Evolutionary conservation across 2,797 vertebrate species (phyloP), one percentile per base, ranked within the genome.

Genomic region (Loris lydekkerianus): DNA sequence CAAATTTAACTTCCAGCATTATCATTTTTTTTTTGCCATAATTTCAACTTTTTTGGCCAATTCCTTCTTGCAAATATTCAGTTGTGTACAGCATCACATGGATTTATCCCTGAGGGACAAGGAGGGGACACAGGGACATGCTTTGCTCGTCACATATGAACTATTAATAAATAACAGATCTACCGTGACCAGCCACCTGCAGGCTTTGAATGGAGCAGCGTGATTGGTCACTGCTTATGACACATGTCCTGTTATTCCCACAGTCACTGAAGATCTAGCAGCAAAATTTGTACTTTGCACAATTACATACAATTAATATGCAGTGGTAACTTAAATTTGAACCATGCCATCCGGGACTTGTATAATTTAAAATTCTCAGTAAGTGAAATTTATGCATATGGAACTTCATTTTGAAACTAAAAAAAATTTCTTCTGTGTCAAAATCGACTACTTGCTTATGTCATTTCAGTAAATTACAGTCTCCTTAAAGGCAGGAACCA

Each of bases 241-340:
- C 10, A 27, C 2, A 18, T 25, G 2, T 11, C 77, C 73, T 77
- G 17, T 72, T 78, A 53, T 81, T 80, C 88, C 37, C 43, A 13
- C 5, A 14, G 81, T 0, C 87, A 60, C 85, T 65, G 37, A 25
- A 60, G 53, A 80, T 37, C 31, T 40, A 49, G 58, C 75, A n/a
- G 61, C 7, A 1, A 76, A 29, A 23, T n/a, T 80, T 69, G 87
- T 46, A 49, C 75, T 91, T 86, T 3, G 49, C 27, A 34, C 75
- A 86, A 63, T 89, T 61, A 82, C 87, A 83, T 34, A 23, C 76
- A 91, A 87, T 91, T 94, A 58, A 63, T 83, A 78, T 10, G 21
- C 31, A 72, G 60, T 23, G 69, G 91, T n/a, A 63, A 77, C 80
- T 18, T 60, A 89, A 60, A 78, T 58, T 61, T 31, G 76, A 94